phyloP scores from a whole-genome alignment of 2,888 invertebrate species.

The Lasioglossum calceatum region DNA sequence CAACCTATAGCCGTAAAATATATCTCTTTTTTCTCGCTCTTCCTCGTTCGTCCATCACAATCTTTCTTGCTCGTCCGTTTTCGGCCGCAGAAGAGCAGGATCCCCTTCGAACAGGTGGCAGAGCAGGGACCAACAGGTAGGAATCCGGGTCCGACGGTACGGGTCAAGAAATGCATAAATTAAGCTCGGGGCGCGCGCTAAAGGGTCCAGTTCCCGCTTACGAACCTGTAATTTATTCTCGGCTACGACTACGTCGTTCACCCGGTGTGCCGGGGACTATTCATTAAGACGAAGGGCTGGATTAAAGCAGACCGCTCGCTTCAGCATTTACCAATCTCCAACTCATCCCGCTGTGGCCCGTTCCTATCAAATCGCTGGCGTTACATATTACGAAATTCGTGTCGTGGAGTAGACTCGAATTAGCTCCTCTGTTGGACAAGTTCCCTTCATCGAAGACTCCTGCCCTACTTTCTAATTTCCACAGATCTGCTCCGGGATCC shows the following conservation, averaged over 20 bases:
- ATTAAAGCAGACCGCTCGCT: slow-evolving; percentile 47
- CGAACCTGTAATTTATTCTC: slow-evolving; percentile 67
- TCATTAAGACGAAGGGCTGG: slow-evolving; percentile 65
- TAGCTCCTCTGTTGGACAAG: neutral
- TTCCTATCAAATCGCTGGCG: neutral
- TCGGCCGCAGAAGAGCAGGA: slow-evolving; percentile 20
- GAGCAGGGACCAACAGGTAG: slow-evolving; percentile 73
- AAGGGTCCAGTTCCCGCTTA: slow-evolving; percentile 56
- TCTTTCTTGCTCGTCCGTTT: neutral
- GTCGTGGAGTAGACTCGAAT: neutral
- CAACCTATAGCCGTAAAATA: slow-evolving; percentile 52
- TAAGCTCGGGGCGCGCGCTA: slow-evolving; percentile 60
- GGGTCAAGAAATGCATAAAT: slow-evolving; percentile 74
- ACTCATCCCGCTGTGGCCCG: neutral
- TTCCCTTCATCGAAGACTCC: too few relatives aligned
- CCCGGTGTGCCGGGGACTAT: slow-evolving; percentile 44
- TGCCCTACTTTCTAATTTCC: too few relatives aligned
- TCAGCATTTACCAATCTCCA: slow-evolving; percentile 58
- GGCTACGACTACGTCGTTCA: slow-evolving; percentile 49
- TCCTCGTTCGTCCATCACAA: neutral
- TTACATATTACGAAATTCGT: neutral
- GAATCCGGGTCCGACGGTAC: slow-evolving; percentile 58
- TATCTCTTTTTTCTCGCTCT: neutral
- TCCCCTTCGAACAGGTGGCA: slow-evolving; percentile 69
- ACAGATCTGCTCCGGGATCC: too few relatives aligned